Evolutionary conservation across 2,113 vertebrate species (phyloP).

Genomic region (Aleadryas rufinucha): DNA sequence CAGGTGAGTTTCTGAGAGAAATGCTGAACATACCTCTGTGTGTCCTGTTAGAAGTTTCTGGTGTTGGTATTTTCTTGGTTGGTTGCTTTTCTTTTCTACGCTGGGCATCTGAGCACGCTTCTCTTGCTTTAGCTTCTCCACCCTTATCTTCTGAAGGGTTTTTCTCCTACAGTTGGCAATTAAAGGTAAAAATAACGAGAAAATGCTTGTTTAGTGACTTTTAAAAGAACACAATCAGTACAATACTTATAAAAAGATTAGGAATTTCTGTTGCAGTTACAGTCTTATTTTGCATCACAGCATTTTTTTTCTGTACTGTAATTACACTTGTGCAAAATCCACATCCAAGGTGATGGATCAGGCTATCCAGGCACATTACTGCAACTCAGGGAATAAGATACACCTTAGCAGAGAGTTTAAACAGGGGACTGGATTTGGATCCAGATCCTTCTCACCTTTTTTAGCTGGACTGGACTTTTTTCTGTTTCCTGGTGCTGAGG

Average conservation of each 20-base stretch:
- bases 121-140: background rate
- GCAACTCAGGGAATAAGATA: background rate
- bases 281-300: background rate
- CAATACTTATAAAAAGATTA: background rate
- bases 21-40: constrained; percentile 22
- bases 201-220: background rate
- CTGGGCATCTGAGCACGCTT: background rate
- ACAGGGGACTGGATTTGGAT: background rate
- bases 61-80: background rate
- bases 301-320: background rate
- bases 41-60: constrained; percentile 12
- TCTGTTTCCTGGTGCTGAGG: constrained; percentile 26
- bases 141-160: background rate
- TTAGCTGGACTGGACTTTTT: background rate
- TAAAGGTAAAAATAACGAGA: background rate
- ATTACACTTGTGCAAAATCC: background rate
- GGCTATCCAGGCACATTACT: background rate
- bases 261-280: background rate
- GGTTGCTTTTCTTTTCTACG: background rate
- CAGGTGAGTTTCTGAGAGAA: background rate
- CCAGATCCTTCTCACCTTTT: constrained; percentile 53
- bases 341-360: background rate
- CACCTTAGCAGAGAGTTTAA: background rate
- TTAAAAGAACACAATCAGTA: background rate
- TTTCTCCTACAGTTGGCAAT: constrained; percentile 41